Percentiles rank a stretch among this genome's conserved stretches.
Conservation (phyloP, 2,113 vertebrate genomes). For the Fukomys damarensis region DNA sequence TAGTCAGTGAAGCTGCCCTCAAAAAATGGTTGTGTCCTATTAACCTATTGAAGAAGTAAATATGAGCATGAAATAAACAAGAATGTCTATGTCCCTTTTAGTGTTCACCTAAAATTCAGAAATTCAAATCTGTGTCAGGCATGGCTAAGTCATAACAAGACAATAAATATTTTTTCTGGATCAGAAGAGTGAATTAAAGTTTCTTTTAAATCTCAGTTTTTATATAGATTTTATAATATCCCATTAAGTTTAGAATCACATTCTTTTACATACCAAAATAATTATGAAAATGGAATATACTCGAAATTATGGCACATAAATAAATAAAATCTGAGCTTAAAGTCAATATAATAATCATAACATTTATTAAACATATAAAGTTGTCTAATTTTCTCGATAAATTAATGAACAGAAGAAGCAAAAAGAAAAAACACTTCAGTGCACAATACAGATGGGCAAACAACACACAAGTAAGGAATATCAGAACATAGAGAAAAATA, state of each 20-base stretch:
- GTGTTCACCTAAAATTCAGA: not conserved
- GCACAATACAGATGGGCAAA: not conserved
- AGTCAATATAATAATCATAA: not conserved
- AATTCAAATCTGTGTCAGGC: not conserved
- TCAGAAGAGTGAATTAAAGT: not conserved
- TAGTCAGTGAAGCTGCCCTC: not conserved
- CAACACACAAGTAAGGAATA: not conserved
- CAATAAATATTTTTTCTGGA: not conserved
- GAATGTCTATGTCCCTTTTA: not conserved
- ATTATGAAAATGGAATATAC: constrained; percentile 8
- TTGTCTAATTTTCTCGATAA: not conserved
- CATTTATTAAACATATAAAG: not conserved
- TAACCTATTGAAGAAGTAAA: not conserved
- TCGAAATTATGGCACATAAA: not conserved
- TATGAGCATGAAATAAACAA: not conserved
- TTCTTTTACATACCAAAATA: constrained; percentile 11
- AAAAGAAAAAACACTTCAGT: not conserved
- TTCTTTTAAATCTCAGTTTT: not conserved
- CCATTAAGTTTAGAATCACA: not conserved
- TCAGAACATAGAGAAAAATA: not conserved
- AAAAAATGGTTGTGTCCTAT: not conserved
- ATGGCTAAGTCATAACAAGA: not conserved
- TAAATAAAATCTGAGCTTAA: not conserved
- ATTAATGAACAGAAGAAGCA: not conserved
- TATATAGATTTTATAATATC: not conserved